Evolutionary conservation across 2,113 vertebrate species (phyloP).

Genomic region (Lampris megalopsis): DNA sequence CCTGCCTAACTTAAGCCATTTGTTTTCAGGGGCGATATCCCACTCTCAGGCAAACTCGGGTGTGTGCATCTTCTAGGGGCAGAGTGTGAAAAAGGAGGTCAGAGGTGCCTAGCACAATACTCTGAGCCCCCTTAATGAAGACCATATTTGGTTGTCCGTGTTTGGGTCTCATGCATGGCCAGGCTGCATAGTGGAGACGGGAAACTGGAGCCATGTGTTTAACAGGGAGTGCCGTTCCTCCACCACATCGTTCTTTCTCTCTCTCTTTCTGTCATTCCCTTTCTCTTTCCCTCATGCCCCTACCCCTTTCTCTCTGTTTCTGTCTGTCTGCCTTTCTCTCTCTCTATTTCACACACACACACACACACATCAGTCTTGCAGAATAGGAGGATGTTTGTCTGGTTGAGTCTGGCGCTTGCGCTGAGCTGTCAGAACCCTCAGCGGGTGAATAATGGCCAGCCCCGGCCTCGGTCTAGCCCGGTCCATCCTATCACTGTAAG

Average conservation of each 20-base stretch:
- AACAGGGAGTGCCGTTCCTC: conserved; percentile 44
- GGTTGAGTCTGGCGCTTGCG: conserved; percentile 34
- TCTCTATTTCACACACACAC: conserved; percentile 2
- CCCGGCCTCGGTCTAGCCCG: not conserved
- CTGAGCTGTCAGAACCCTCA: conserved; percentile 17
- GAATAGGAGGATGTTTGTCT: conserved; percentile 51
- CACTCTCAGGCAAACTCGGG: not conserved
- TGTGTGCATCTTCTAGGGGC: not conserved
- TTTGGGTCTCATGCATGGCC: conserved; percentile 65
- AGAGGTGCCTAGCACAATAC: conserved; percentile 29
- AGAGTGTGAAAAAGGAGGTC: conserved; percentile 33
- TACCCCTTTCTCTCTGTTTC: not conserved
- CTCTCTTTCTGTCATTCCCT: not conserved
- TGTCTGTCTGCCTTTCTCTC: not conserved
- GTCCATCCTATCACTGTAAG: conserved; percentile 22
- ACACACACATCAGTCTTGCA: conserved; percentile 6
- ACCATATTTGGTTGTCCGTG: conserved; percentile 79
- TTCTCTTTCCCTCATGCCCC: not conserved
- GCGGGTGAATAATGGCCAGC: conserved; percentile 24
- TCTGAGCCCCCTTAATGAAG: conserved; percentile 51
- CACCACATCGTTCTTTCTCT: not conserved
- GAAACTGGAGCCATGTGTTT: conserved; percentile 74
- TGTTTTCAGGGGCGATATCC: not conserved
- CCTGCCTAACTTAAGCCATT: too few species aligned
- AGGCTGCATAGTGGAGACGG: conserved; percentile 58